These are phyloP conservation scores for Amblyornis subalaris DNA, from an alignment of 2,113 vertebrate species.

Conservation along the genomic window DNA sequence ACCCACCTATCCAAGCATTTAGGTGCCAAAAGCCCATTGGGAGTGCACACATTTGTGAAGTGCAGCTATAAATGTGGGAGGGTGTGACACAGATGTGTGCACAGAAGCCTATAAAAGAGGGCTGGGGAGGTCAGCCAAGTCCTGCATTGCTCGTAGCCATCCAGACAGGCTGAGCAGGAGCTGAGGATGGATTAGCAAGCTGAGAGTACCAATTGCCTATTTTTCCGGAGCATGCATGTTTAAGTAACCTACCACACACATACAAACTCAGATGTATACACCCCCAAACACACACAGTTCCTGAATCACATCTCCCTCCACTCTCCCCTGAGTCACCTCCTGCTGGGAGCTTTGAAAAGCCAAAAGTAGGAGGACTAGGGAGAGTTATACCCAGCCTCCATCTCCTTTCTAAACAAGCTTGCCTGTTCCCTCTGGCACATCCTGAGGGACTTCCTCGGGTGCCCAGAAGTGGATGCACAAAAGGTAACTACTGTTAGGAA, in stretches of 20 bases:
- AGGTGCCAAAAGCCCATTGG: fast-evolving
- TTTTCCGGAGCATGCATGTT: background rate
- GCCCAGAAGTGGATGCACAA: background rate
- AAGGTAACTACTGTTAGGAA: background rate
- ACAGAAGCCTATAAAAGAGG: background rate
- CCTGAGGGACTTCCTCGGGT: background rate
- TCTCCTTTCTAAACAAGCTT: background rate
- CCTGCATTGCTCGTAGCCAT: background rate
- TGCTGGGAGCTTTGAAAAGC: slow-evolving; percentile 15
- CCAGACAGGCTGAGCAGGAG: background rate
- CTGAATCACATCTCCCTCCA: slow-evolving; percentile 33
- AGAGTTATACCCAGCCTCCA: background rate
- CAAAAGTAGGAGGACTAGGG: slow-evolving; percentile 17
- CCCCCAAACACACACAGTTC: background rate
- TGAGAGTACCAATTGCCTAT: background rate
- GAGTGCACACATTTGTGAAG: background rate
- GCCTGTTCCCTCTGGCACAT: background rate
- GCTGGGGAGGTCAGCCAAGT: slow-evolving; percentile 38
- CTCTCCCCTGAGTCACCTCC: slow-evolving; percentile 45
- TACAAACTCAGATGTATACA: background rate
- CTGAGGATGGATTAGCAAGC: background rate
- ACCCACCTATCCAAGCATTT: background rate
- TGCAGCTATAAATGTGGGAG: background rate
- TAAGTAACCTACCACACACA: background rate
- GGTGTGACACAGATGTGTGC: background rate